Conservation (phyloP, 2,888 invertebrate species). For the Rosalia funebris region DNA sequence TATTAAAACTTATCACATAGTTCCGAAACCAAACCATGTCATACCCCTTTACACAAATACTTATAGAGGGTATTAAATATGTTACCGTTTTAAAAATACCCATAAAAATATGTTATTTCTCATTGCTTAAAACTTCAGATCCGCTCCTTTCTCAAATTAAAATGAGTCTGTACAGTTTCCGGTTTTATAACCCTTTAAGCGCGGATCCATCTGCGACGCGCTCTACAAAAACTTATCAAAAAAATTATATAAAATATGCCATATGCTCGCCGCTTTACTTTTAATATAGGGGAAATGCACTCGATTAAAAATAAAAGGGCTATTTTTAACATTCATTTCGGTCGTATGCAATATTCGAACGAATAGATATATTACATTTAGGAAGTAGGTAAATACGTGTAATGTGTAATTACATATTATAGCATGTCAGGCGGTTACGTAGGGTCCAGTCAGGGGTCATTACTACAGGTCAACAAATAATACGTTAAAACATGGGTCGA, state of each 20-base stretch:
- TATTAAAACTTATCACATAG: too few species aligned
- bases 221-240: slow-evolving; percentile 51
- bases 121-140: slow-evolving; percentile 37
- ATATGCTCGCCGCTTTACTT: slow-evolving; percentile 44
- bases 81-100: slow-evolving; percentile 34
- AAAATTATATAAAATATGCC: slow-evolving; percentile 54
- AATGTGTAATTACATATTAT: not conserved
- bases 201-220: slow-evolving; percentile 40
- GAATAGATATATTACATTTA: slow-evolving; percentile 6
- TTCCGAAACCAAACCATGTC: too few species aligned
- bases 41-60: too few species aligned
- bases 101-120: slow-evolving; percentile 44
- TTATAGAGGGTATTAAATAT: slow-evolving; percentile 23
- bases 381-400: slow-evolving; percentile 21
- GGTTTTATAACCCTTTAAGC: slow-evolving; percentile 46
- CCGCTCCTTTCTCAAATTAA: slow-evolving; percentile 41
- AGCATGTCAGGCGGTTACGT: not conserved
- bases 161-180: slow-evolving; percentile 47
- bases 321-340: slow-evolving; percentile 42
- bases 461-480: too few species aligned
- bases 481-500: too few species aligned
- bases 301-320: slow-evolving; percentile 46
- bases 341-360: slow-evolving; percentile 17
- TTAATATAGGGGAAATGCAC: slow-evolving; percentile 42
- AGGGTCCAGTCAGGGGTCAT: too few species aligned